Conservation (phyloP, 2,888 invertebrate species). For the Drosophila kanekoi region DNA sequence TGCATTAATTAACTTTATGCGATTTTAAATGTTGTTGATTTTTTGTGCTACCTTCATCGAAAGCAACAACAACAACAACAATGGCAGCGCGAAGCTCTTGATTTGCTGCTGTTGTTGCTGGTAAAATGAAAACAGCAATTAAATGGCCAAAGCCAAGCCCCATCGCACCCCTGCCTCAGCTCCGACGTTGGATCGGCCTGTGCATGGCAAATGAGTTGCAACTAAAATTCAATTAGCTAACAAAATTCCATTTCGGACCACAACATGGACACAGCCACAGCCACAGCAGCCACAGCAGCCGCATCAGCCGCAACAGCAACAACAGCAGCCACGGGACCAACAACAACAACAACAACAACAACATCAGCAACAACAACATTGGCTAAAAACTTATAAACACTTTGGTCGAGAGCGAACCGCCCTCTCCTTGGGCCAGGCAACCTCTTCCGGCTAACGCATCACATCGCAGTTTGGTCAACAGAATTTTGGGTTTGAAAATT, state of each 20-base stretch:
- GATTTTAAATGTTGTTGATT: slow-evolving; percentile 48
- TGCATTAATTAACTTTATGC: slow-evolving; percentile 72
- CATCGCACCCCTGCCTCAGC: slow-evolving; percentile 10
- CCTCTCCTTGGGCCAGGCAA: slow-evolving; percentile 23
- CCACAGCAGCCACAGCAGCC: slow-evolving; percentile 51
- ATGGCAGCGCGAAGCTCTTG: slow-evolving; percentile 19
- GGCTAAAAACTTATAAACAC: slow-evolving; percentile 77
- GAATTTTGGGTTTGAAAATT: slow-evolving; percentile 79
- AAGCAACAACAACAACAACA: slow-evolving; percentile 24
- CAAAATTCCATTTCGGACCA: slow-evolving; percentile 77
- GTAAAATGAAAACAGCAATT: slow-evolving; percentile 78
- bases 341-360: slow-evolving; percentile 22
- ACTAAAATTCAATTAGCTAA: slow-evolving; percentile 81
- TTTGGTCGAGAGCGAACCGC: slow-evolving; percentile 43
- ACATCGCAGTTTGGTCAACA: slow-evolving; percentile 75
- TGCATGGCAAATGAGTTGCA: slow-evolving; percentile 80
- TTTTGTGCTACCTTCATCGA: slow-evolving; percentile 40
- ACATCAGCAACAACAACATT: slow-evolving; percentile 48
- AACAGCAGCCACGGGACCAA: slow-evolving; percentile 15
- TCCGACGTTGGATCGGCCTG: slow-evolving; percentile 28
- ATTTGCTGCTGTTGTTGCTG: slow-evolving; percentile 40
- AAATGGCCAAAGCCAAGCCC: slow-evolving; percentile 77
- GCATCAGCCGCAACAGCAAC: slow-evolving; percentile 35
- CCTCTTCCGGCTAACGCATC: slow-evolving; percentile 49
- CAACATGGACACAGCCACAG: slow-evolving; percentile 55